Evolutionary conservation across 2,888 invertebrate genomes (phyloP).

Genomic region (Ochlodes sylvanus): DNA sequence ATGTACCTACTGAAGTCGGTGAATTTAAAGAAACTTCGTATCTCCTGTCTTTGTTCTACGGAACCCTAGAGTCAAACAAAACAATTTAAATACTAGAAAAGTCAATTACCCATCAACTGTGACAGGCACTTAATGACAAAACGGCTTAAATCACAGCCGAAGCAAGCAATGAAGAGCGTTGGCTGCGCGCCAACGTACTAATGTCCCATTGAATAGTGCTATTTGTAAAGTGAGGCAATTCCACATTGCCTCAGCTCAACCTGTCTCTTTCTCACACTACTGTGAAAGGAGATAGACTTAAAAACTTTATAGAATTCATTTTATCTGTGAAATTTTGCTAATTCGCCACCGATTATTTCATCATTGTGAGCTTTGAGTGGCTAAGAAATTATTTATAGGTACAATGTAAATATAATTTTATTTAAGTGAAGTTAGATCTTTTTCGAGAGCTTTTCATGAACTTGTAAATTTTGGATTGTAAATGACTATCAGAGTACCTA

Average conservation of each 20-base stretch:
- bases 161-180: constrained; percentile 60
- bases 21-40: too few relatives aligned
- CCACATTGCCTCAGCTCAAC: background rate
- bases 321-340: background rate
- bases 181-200: constrained; percentile 77
- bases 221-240: constrained; percentile 66
- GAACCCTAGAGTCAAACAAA: background rate
- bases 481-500: too few relatives aligned
- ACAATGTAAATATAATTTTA: too few relatives aligned
- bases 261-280: background rate
- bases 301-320: background rate
- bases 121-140: constrained; percentile 17
- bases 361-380: too few relatives aligned
- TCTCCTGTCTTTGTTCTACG: background rate
- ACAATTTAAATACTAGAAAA: background rate
- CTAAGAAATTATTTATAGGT: too few relatives aligned
- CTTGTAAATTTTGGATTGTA: too few relatives aligned
- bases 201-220: constrained; percentile 82
- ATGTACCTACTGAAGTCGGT: too few relatives aligned
- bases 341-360: background rate
- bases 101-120: constrained; percentile 28
- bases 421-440: too few relatives aligned
- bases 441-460: too few relatives aligned
- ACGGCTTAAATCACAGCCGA: constrained; percentile 22
- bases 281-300: background rate